Percentiles rank a stretch among this genome's conserved stretches.
These are phyloP conservation scores for Aphidius colemani DNA, from an alignment of 2,888 invertebrate genomes.

Conservation along the genomic window DNA sequence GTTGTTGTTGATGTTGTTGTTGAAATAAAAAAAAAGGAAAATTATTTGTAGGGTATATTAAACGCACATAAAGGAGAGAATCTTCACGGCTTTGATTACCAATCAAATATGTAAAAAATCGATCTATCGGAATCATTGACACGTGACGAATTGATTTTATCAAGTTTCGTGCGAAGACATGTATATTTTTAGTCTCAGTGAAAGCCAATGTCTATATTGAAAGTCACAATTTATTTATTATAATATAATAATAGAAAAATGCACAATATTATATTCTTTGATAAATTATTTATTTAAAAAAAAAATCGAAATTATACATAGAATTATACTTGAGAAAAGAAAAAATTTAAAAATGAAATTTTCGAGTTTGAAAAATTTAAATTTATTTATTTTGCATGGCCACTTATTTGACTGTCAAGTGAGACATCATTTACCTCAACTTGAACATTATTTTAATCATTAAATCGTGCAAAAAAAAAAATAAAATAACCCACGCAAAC, in stretches of 20 bases:
- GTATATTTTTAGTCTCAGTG: conserved; percentile 5
- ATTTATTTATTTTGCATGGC: neutral
- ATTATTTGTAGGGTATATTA: neutral
- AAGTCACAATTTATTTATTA: conserved; percentile 22
- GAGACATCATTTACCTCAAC: neutral
- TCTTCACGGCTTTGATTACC: conserved; percentile 20
- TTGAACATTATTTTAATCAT: neutral
- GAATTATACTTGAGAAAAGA: too few species aligned
- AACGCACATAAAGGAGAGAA: neutral
- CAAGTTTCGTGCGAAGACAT: conserved; percentile 27
- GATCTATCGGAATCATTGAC: conserved; percentile 23
- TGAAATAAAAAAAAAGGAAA: neutral
- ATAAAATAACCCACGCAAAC: conserved; percentile 4
- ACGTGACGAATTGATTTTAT: conserved; percentile 31
- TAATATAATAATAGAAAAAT: too few species aligned
- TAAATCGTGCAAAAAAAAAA: conserved; percentile 1
- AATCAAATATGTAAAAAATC: conserved; percentile 29
- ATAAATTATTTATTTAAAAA: too few species aligned
- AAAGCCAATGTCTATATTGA: conserved; percentile 28
- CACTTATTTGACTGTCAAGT: neutral
- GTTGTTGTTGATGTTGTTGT: neutral
- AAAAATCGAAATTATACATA: too few species aligned
- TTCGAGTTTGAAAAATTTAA: too few species aligned
- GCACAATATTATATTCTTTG: too few species aligned
- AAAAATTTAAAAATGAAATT: too few species aligned